phyloP scores from a whole-genome alignment of 2,888 invertebrate genomes.

The Phlogophora meticulosa region DNA sequence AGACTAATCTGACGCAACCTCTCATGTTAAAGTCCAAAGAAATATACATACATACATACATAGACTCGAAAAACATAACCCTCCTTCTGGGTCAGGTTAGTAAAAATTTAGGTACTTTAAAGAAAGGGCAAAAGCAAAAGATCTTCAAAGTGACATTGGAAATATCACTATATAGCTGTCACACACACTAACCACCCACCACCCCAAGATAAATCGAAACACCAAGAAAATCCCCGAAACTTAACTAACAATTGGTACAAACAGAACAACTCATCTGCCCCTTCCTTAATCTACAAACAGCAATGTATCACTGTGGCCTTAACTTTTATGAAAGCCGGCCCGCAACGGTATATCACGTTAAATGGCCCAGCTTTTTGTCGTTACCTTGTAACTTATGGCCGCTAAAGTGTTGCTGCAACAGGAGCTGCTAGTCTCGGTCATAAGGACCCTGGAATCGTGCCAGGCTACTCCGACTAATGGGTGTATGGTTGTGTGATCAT shows the following conservation, averaged over 20 bases:
- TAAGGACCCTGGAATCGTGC: slow-evolving; percentile 50
- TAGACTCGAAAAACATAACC: too few relatives aligned
- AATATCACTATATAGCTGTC: too few relatives aligned
- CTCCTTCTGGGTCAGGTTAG: too few relatives aligned
- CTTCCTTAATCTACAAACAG: slow-evolving; percentile 49
- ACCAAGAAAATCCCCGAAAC: not conserved
- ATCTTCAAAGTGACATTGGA: too few relatives aligned
- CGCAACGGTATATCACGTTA: slow-evolving; percentile 84
- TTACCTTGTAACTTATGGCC: slow-evolving; percentile 86
- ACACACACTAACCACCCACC: not conserved
- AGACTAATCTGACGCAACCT: too few relatives aligned
- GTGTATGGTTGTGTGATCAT: slow-evolving; percentile 25
- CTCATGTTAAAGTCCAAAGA: too few relatives aligned
- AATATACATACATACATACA: too few relatives aligned
- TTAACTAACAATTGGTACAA: not conserved
- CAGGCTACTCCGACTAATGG: slow-evolving; percentile 40
- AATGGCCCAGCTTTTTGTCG: slow-evolving; percentile 86
- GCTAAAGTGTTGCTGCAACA: slow-evolving; percentile 64
- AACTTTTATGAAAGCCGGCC: slow-evolving; percentile 84
- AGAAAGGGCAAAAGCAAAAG: too few relatives aligned
- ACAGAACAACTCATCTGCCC: slow-evolving; percentile 27
- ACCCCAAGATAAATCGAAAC: not conserved
- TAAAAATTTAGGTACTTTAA: too few relatives aligned
- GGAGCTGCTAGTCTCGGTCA: slow-evolving; percentile 51
- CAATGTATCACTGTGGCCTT: slow-evolving; percentile 73